These are phyloP conservation scores for Stylophora pistillata DNA, from an alignment of 64 coral and sea anemone species.

Conservation along the genomic window DNA sequence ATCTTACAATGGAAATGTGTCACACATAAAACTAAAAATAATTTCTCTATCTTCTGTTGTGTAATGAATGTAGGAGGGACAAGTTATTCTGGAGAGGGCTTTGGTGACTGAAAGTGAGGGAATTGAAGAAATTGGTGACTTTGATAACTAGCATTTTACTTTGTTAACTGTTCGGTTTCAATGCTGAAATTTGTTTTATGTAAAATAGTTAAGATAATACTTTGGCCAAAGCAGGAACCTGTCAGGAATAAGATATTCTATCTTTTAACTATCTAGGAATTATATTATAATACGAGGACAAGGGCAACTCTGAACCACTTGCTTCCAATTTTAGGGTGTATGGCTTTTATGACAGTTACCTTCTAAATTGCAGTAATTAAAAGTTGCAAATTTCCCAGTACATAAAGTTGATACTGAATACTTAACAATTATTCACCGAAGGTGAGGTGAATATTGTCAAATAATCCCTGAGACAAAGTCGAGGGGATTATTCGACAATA, in stretches of 20 bases:
- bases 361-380: not conserved
- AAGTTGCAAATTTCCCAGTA: too few relatives aligned
- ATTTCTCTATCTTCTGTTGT: not conserved
- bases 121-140: conserved; percentile 99
- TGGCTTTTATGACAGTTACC: not conserved
- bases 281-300: too few relatives aligned
- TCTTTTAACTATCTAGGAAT: too few relatives aligned
- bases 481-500: too few relatives aligned
- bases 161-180: not conserved
- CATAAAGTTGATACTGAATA: too few relatives aligned
- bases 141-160: not conserved
- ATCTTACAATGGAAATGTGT: too few relatives aligned
- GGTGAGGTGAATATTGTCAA: too few relatives aligned
- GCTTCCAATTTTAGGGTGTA: not conserved
- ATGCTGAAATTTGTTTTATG: not conserved
- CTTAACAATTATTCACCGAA: too few relatives aligned
- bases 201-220: not conserved
- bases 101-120: conserved; percentile 96
- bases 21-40: not conserved
- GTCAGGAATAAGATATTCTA: not conserved
- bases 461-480: too few relatives aligned
- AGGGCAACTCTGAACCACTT: not conserved
- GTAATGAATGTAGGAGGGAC: conserved; percentile 69
- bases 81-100: conserved; percentile 96
- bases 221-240: not conserved